Evolutionary conservation across 53 echinoderm and acorn worm genomes (phyloP).

Genomic region (Hippasteria phrygiana): DNA sequence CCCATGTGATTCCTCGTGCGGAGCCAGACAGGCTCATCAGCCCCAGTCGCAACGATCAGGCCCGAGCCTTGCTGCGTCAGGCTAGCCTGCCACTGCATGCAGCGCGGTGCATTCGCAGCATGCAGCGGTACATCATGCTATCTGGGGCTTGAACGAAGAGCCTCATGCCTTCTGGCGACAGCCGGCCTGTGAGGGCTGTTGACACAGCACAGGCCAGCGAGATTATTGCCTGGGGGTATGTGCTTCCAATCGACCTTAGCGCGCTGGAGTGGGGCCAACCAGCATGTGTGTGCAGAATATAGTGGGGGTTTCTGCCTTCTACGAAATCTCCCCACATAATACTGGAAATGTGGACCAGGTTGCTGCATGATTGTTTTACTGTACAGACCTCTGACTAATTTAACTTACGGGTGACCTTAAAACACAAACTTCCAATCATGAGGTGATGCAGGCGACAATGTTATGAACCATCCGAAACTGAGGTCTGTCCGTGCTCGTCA

Average conservation of each 20-base stretch:
- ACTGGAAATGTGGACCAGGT: no score
- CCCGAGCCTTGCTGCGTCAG: background rate
- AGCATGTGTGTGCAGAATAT: background rate
- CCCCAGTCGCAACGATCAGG: background rate
- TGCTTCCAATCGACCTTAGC: conserved; percentile 48
- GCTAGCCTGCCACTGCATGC: background rate
- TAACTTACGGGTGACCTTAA: no score
- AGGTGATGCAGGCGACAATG: no score
- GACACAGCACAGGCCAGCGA: conserved; percentile 46
- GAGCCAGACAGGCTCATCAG: background rate
- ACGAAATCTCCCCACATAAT: no score
- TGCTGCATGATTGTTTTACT: no score
- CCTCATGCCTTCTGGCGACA: conserved; percentile 50
- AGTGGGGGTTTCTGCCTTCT: background rate
- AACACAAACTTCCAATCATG: no score
- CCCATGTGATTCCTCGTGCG: conserved; percentile 47
- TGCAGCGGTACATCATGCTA: background rate
- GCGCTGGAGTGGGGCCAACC: background rate
- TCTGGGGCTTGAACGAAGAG: background rate
- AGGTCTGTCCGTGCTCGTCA: no score
- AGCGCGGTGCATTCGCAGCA: no score
- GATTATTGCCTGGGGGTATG: conserved; percentile 57
- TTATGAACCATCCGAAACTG: no score
- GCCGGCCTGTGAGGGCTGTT: conserved; percentile 54
- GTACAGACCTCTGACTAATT: no score